Evolutionary conservation across 2,888 invertebrate species (phyloP), one percentile per base, ranked within the genome.

Genomic region (Callosobruchus maculatus): DNA sequence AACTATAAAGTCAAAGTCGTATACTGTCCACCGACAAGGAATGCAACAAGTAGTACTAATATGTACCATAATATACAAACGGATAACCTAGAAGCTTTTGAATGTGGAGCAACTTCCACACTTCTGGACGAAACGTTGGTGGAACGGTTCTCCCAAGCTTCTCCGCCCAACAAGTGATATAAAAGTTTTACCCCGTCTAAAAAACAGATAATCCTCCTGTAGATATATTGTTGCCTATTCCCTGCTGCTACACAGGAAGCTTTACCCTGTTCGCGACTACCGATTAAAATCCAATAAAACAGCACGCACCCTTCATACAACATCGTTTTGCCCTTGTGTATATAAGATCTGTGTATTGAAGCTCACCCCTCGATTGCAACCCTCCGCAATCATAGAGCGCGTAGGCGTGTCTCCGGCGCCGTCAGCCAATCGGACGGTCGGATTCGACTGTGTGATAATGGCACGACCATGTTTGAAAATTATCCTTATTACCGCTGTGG

Each of bases 381-480:
- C 49, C 49, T 49, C 49, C 49, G 49, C 49, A 49, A 49, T 49
- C 49, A 49, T 49, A 49, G 49, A 49, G 18, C 49, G 49, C 49
- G 49, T 49, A 18, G 49, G 49, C 49, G 49, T 49, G 49, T 49
- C 49, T 18, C 49, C 3, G 13, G 9, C 13, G 49, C 49, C 49
- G 9, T 18, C 49, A 49, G 49, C 49, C 49, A 49, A 49, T 49
- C 26, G 49, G 49, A 18, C 49, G 49, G 18, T 49, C 49, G 18
- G 1, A 7, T 49, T 49, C 49, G 49, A 49, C 49, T 49, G 49
- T 49, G 49, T 49, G 49, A 49, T 49, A 49, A 49, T 49, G 49
- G 49, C 49, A 49, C 71, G 70, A 85, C 86, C 86, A 85, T 86
- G 84, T 85, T 85, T 85, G 86, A 85, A 86, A 86, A 86, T 86